Evolutionary conservation across 2,113 vertebrate genomes (phyloP).

Genomic region (Cochlearius cochlearius): DNA sequence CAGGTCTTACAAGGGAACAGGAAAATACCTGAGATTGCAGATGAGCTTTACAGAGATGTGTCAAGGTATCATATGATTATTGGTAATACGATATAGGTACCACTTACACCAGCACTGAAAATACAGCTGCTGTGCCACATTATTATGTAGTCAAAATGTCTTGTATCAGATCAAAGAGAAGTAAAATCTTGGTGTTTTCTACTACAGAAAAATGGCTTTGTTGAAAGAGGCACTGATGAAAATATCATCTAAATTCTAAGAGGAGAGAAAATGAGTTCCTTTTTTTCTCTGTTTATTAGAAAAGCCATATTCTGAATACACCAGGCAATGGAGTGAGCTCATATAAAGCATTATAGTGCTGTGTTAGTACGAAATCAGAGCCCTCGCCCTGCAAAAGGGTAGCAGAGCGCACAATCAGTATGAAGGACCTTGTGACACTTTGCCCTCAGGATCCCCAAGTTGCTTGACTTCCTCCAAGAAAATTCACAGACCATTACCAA

Average conservation of each 20-base stretch:
- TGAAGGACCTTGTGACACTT: not conserved
- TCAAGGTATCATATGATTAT: not conserved
- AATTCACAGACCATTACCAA: not conserved
- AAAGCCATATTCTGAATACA: not conserved
- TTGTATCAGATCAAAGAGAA: not conserved
- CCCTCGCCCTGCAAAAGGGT: not conserved
- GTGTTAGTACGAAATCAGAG: not conserved
- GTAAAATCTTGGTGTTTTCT: not conserved
- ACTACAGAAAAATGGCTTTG: not conserved
- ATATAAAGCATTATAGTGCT: not conserved
- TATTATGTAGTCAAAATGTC: not conserved
- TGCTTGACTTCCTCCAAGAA: not conserved
- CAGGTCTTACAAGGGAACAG: not conserved
- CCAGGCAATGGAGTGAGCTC: not conserved
- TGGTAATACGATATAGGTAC: not conserved
- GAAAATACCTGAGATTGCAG: not conserved
- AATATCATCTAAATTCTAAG: not conserved
- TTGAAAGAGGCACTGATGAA: not conserved
- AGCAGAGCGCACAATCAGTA: not conserved
- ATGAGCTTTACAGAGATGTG: not conserved
- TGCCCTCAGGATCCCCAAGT: not conserved
- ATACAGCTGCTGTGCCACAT: not conserved
- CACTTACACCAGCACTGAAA: not conserved
- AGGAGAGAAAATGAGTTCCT: not conserved
- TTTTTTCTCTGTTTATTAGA: not conserved